Conservation (phyloP, 2,797 vertebrate species). For the Catharus ustulatus region DNA sequence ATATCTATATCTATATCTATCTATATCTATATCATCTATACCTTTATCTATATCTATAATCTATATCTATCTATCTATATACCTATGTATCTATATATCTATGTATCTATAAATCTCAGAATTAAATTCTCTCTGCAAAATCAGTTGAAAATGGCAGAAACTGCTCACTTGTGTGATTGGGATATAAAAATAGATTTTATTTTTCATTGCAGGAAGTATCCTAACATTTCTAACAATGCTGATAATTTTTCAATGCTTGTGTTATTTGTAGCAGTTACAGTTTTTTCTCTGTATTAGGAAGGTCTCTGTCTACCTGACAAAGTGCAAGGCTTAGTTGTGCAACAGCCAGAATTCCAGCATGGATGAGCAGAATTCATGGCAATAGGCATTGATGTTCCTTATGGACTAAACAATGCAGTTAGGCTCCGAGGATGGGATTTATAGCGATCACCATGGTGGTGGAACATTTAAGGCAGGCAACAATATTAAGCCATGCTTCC, state of each 20-base stretch:
- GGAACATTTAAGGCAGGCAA: neutral
- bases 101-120: neutral
- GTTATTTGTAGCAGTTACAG: neutral
- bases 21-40: no score
- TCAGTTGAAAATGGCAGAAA: slow-evolving; percentile 57
- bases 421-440: neutral
- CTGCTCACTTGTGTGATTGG: neutral
- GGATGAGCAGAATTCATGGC: neutral
- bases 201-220: slow-evolving; percentile 65
- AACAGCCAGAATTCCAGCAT: neutral
- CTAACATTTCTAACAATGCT: slow-evolving; percentile 60
- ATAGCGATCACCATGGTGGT: neutral
- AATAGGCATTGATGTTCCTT: neutral
- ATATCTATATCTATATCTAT: no score
- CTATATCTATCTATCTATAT: neutral
- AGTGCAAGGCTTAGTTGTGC: neutral
- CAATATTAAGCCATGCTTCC: neutral
- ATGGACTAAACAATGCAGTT: neutral
- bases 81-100: neutral
- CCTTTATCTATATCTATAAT: no score
- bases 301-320: neutral
- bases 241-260: slow-evolving; percentile 48
- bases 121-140: slow-evolving; percentile 48
- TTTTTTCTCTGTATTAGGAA: slow-evolving; percentile 44
- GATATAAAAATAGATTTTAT: neutral